Conservation (phyloP, 1,140 invertebrate genomes). For the Glossosoma conforme region DNA sequence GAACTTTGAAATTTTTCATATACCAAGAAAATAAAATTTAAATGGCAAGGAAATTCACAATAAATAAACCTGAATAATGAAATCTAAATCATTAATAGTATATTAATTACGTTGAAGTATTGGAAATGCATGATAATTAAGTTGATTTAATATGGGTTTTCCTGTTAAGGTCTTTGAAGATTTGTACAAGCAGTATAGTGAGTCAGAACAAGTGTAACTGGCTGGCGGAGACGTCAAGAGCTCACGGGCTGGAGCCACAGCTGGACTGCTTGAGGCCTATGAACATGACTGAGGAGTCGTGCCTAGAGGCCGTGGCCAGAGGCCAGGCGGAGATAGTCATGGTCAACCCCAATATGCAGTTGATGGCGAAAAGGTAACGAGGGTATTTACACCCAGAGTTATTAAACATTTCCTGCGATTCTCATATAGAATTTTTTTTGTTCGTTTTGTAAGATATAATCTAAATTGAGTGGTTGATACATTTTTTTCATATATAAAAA, state of each 20-base stretch:
- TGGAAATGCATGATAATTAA: neutral
- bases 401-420: too few species aligned
- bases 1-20: too few species aligned
- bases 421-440: neutral
- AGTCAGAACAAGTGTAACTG: slow-evolving; percentile 70
- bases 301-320: slow-evolving; percentile 58
- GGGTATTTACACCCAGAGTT: too few species aligned
- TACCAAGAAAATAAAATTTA: too few species aligned
- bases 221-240: slow-evolving; percentile 62
- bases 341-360: slow-evolving; percentile 55
- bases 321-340: slow-evolving; percentile 62
- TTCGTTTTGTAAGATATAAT: too few species aligned
- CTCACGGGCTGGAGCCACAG: slow-evolving; percentile 67
- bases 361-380: slow-evolving; percentile 43
- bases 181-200: slow-evolving; percentile 61
- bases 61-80: too few species aligned
- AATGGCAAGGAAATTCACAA: too few species aligned
- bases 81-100: too few species aligned
- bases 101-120: too few species aligned
- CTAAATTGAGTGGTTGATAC: too few species aligned
- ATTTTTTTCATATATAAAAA: too few species aligned
- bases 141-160: neutral
- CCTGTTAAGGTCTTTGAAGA: slow-evolving; percentile 46
- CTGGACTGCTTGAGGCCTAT: slow-evolving; percentile 59
- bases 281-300: slow-evolving; percentile 42